Conservation (phyloP, 2,797 vertebrate genomes). For the Lutjanus campechanus region DNA sequence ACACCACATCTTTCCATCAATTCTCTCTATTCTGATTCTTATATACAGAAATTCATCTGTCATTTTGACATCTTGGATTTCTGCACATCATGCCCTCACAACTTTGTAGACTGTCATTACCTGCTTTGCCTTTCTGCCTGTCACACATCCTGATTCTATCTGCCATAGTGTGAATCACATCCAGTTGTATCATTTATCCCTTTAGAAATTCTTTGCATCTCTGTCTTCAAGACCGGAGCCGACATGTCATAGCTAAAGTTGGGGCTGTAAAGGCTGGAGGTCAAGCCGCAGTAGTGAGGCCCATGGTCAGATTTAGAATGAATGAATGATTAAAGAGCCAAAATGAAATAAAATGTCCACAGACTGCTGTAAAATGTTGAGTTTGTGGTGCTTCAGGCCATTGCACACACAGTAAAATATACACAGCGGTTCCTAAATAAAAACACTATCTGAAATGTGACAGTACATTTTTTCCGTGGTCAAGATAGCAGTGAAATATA, state of each 20-base stretch:
- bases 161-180: conserved; percentile 41
- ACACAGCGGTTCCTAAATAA: conserved; percentile 21
- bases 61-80: conserved; percentile 49
- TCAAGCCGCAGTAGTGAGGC: neutral
- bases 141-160: conserved; percentile 48
- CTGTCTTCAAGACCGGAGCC: neutral
- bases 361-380: neutral
- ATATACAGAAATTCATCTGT: conserved; percentile 30
- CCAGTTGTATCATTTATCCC: conserved; percentile 42
- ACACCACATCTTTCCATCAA: neutral
- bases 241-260: neutral
- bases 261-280: neutral
- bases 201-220: conserved; percentile 14
- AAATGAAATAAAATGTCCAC: conserved; percentile 3
- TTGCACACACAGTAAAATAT: neutral
- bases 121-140: conserved; percentile 44
- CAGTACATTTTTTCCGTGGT: conserved; percentile 34
- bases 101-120: conserved; percentile 54
- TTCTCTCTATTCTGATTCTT: conserved; percentile 18
- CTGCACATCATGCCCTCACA: conserved; percentile 52
- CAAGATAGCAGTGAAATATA: conserved; percentile 53
- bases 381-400: neutral
- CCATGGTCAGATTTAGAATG: neutral
- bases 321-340: conserved; percentile 6
- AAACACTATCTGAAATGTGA: conserved; percentile 46